Conservation (phyloP, 2,113 vertebrate genomes). For the Toxostoma redivivum region DNA sequence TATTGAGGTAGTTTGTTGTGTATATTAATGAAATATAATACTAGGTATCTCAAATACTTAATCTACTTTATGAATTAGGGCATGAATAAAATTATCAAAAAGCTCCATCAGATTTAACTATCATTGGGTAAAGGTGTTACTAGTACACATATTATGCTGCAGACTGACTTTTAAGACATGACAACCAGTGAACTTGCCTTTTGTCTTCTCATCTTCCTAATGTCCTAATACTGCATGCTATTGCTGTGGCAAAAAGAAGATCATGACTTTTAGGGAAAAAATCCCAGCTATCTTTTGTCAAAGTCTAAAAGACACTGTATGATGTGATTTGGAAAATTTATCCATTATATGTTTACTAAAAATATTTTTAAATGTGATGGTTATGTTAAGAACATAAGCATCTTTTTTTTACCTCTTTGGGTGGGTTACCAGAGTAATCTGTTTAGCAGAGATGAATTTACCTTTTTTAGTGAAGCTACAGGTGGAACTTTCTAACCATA, state of each 20-base stretch:
- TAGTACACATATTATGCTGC: fast-evolving
- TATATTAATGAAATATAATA: not conserved
- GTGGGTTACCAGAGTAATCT: not conserved
- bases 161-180: not conserved
- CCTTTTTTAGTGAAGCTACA: not conserved
- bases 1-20: not conserved
- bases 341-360: not conserved
- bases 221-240: not conserved
- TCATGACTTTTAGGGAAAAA: fast-evolving
- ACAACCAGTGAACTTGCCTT: not conserved
- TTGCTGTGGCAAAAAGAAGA: not conserved
- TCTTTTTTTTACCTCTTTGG: not conserved
- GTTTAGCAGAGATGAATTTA: not conserved
- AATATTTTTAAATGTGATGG: not conserved
- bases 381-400: not conserved
- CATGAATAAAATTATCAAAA: not conserved
- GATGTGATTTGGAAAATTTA: not conserved
- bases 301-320: not conserved
- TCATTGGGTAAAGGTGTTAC: not conserved
- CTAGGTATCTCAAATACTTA: not conserved
- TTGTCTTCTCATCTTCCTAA: not conserved
- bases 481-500: not conserved
- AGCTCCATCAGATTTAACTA: not conserved
- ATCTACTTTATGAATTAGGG: not conserved
- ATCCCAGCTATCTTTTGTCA: not conserved